phyloP scores from a whole-genome alignment of 2,797 vertebrate genomes.

The Phoxinus dragarum region DNA sequence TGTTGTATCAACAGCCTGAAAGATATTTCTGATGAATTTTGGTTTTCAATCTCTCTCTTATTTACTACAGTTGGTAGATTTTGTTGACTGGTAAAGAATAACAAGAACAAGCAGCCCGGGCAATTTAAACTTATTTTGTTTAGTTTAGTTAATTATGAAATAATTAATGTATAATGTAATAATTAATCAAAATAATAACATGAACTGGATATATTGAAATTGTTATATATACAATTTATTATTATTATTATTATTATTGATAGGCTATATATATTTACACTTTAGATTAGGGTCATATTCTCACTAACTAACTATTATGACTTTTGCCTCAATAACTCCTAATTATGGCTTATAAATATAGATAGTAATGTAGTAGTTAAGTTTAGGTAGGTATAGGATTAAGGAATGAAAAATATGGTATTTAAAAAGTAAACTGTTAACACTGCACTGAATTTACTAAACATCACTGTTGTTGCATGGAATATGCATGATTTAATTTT shows the following conservation, averaged over 20 bases:
- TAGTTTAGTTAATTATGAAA: not conserved
- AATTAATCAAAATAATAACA: not conserved
- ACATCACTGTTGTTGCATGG: not conserved
- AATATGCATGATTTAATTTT: not conserved
- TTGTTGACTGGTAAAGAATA: not conserved
- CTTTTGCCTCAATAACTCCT: not conserved
- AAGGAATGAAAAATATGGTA: too few relatives aligned
- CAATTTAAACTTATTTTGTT: not conserved
- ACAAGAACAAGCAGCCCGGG: not conserved
- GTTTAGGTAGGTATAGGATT: not conserved
- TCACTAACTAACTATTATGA: not conserved
- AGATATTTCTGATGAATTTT: not conserved
- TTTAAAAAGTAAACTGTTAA: not conserved
- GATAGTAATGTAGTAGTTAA: not conserved
- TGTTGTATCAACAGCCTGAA: not conserved
- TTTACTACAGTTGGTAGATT: not conserved
- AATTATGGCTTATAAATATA: not conserved
- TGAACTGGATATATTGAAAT: not conserved
- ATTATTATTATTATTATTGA: not conserved
- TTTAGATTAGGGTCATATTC: not conserved
- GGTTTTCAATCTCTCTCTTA: not conserved
- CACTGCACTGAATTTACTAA: not conserved
- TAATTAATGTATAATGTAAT: too few relatives aligned
- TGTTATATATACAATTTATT: not conserved
- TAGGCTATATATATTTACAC: not conserved